Evolutionary conservation across 2,888 invertebrate species (phyloP), one percentile per base, ranked within the genome.

Genomic region (Dilophus febrilis): DNA sequence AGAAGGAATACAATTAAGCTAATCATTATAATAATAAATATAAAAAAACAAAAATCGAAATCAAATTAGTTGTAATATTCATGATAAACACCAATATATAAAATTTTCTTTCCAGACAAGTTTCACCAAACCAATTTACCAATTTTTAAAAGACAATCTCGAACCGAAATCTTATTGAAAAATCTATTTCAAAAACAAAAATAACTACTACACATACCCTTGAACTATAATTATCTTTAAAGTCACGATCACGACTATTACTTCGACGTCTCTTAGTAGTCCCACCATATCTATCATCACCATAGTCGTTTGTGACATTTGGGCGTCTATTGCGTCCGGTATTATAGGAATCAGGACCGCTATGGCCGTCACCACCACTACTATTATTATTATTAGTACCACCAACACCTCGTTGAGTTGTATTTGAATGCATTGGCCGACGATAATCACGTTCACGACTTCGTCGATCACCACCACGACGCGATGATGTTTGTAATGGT

Each of bases 261-360:
- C 62, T 61, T 32, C 59, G 52, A 36, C 60, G 52, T 12, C 62
- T 51, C 42, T 61, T 62, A 10, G 41, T 40, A 13, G n/a, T n/a
- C n/a, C n/a, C n/a, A n/a, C 40, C 38, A 40, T 39, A 28, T 35
- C 41, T 35, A 22, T 19, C 14, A 37, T 58, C 57, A 8, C 6
- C 11, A 29, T 29, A 10, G 8, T 10, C 11, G 51, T 54, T 53
- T 3, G 56, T 11, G 41, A 45, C 44, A 43, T 48, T 46, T 28
- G 44, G 45, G 5, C 48, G 38, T 13, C 47, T 37, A 11, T 13
- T 26, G 11, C 48, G 42, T 30, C 58, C 50, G 38, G 51, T 53
- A 41, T 50, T 54, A 10, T 27, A 40, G 41, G 45, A 44, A 43
- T 48, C 47, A 30, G 44, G 45, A 6, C 48, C 37, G 12, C 47